phyloP scores from a whole-genome alignment of 2,113 vertebrate genomes.

The Meles meles region DNA sequence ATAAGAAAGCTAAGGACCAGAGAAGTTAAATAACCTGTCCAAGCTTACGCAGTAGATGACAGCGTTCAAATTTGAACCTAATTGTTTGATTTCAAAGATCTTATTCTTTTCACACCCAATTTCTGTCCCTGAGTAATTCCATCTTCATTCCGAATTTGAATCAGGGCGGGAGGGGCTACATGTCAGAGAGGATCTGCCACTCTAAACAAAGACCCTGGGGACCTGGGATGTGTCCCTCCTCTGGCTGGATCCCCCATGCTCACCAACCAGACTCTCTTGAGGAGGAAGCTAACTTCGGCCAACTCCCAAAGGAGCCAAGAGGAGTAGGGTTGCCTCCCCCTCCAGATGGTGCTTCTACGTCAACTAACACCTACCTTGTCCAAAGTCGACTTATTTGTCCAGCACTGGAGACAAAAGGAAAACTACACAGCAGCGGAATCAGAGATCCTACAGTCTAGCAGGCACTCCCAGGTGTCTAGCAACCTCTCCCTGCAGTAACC shows the following conservation, averaged over 20 bases:
- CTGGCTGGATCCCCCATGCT: background rate
- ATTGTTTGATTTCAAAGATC: background rate
- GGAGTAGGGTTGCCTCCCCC: background rate
- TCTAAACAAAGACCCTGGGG: background rate
- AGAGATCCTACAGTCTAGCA: background rate
- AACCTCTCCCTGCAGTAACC: background rate
- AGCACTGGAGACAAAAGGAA: background rate
- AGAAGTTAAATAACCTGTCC: background rate
- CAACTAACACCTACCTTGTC: background rate
- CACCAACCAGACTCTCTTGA: background rate
- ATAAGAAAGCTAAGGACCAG: background rate
- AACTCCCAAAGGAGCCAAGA: background rate
- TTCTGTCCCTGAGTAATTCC: background rate
- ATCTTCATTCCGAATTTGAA: background rate
- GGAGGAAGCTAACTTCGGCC: background rate
- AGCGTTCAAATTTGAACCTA: background rate
- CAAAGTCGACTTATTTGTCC: background rate
- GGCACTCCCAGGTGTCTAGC: background rate
- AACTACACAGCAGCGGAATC: background rate
- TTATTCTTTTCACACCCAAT: background rate
- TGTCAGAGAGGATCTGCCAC: background rate
- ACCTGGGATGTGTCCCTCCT: background rate
- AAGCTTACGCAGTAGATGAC: background rate
- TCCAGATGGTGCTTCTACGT: background rate
- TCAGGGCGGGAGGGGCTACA: background rate